Evolutionary conservation across 2,797 vertebrate genomes (phyloP).

Genomic region (Catharus ustulatus): DNA sequence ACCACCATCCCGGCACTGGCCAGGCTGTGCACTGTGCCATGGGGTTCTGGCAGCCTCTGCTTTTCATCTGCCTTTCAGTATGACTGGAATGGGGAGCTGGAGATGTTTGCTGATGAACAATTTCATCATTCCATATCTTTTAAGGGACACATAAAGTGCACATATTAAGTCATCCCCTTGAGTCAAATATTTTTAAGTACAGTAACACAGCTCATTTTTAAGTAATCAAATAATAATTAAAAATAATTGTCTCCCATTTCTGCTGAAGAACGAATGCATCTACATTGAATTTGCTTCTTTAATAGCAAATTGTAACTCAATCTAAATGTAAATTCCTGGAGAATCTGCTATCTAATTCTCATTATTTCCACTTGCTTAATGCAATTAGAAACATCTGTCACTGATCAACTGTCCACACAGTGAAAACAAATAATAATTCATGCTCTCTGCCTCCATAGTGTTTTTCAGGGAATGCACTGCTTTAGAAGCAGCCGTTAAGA

Average conservation of each 20-base stretch:
- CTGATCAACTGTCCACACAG: constrained; percentile 63
- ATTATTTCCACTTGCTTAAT: constrained; percentile 73
- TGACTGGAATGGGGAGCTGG: not conserved
- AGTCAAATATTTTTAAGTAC: constrained; percentile 45
- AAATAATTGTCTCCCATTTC: constrained; percentile 17
- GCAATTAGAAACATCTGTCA: constrained; percentile 71
- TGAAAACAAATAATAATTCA: constrained; percentile 64
- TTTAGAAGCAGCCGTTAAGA: not conserved
- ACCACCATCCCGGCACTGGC: rapidly evolving
- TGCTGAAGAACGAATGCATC: not conserved
- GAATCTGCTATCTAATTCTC: constrained; percentile 67
- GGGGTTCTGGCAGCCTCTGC: not conserved
- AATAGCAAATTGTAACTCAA: constrained; percentile 62
- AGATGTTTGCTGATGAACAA: not conserved
- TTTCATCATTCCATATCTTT: not conserved
- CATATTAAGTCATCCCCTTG: not conserved
- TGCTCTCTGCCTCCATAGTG: constrained; percentile 33
- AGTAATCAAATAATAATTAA: constrained; percentile 59
- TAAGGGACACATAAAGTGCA: not conserved
- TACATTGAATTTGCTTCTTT: constrained; percentile 36
- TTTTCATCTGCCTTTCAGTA: not conserved
- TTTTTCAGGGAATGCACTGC: not conserved
- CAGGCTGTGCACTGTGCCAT: not conserved
- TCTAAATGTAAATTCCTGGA: constrained; percentile 69
- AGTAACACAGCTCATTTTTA: constrained; percentile 30